phyloP scores from a whole-genome alignment of 2,888 invertebrate species.

The Deroplatys truncata region DNA sequence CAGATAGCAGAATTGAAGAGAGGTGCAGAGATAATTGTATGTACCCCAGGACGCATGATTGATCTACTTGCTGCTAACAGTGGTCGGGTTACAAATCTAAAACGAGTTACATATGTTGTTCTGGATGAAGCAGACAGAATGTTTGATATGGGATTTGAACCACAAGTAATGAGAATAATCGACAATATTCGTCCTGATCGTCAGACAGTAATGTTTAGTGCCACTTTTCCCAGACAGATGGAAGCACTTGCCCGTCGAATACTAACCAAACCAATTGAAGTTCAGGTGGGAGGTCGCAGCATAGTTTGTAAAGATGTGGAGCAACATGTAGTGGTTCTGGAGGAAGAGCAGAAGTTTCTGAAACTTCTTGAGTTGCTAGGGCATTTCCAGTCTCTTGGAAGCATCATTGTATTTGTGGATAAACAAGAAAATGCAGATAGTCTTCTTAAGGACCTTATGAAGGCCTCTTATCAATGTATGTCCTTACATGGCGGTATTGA shows the following conservation, averaged over 20 bases:
- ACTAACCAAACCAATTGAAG: constrained; percentile 91
- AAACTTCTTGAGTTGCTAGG: constrained; percentile 97
- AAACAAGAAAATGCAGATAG: constrained; percentile 97
- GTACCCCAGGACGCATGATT: constrained; percentile 99
- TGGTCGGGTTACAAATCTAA: constrained; percentile 93
- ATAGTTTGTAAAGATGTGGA: constrained; percentile 97
- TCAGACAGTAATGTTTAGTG: constrained; percentile 98
- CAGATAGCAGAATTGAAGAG: constrained; percentile 95
- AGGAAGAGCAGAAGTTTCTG: constrained; percentile 96
- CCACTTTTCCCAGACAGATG: constrained; percentile 98
- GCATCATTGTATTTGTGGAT: constrained; percentile 95
- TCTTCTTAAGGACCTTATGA: constrained; percentile 89
- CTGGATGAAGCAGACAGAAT: constrained; percentile 98
- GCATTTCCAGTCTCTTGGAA: constrained; percentile 85
- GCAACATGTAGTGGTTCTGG: constrained; percentile 88
- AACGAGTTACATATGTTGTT: constrained; percentile 95
- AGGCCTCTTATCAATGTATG: constrained; percentile 93
- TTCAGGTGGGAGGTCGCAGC: constrained; percentile 94
- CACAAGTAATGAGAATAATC: constrained; percentile 96
- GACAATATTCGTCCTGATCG: constrained; percentile 95
- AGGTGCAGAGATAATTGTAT: constrained; percentile 97
- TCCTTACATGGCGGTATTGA: constrained; percentile 98
- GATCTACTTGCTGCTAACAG: constrained; percentile 99
- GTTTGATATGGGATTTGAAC: constrained; percentile 99
- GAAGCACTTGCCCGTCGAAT: constrained; percentile 94